Evolutionary conservation across 1,140 invertebrate species (phyloP).

Genomic region (Calephelis virginiensis): DNA sequence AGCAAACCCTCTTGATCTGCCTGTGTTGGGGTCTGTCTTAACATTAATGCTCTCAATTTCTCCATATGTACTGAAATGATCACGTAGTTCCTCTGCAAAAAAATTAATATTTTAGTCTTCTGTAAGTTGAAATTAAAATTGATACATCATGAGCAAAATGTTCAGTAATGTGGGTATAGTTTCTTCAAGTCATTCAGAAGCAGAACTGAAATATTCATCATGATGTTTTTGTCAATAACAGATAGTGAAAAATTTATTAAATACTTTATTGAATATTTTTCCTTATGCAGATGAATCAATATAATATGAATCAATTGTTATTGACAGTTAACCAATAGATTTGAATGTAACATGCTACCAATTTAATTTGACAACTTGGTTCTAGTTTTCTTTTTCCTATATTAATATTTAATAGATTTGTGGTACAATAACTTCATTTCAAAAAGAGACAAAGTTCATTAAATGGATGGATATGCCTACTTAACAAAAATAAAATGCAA

Average conservation of each 20-base stretch:
- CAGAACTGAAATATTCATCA: conserved; percentile 79
- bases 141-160: conserved; percentile 22
- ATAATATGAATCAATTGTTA: too few species aligned
- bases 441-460: background rate
- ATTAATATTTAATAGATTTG: too few species aligned
- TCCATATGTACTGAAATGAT: conserved; percentile 93
- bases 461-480: background rate
- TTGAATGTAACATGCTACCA: too few species aligned
- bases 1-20: conserved; percentile 93
- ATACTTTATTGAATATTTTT: too few species aligned
- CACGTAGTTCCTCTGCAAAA: conserved; percentile 93
- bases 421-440: too few species aligned
- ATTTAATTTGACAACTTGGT: too few species aligned
- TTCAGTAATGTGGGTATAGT: conserved; percentile 70
- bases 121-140: conserved; percentile 25
- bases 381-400: too few species aligned
- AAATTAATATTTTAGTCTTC: conserved; percentile 51
- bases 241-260: too few species aligned
- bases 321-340: too few species aligned
- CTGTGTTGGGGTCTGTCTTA: conserved; percentile 94
- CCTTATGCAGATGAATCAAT: too few species aligned
- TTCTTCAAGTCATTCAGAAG: conserved; percentile 77
- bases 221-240: conserved; percentile 25
- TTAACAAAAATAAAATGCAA: background rate
- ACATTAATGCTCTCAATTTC: conserved; percentile 96